Conservation (phyloP, 2,888 invertebrate species). For the Neoscelio sp. region DNA sequence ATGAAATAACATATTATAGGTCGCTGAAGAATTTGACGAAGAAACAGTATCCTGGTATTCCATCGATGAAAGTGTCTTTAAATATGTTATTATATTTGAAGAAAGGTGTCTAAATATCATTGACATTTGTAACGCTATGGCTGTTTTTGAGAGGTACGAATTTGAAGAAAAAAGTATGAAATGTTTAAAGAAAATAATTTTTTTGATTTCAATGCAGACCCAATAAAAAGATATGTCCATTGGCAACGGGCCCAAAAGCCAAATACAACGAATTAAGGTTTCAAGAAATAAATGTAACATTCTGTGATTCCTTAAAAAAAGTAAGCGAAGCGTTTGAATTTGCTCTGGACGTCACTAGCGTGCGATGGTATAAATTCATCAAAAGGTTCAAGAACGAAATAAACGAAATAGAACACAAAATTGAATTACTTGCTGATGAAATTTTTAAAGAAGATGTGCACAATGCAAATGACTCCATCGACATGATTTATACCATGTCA, state of each 20-base stretch:
- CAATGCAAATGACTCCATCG: constrained; percentile 44
- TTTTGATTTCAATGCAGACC: too few species aligned
- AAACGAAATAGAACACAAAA: constrained; percentile 44
- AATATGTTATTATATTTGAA: constrained; percentile 84
- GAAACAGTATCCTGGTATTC: constrained; percentile 82
- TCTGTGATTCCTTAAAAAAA: constrained; percentile 41
- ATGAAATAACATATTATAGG: too few species aligned
- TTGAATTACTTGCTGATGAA: constrained; percentile 33
- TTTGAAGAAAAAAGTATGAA: not conserved
- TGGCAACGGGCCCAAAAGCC: constrained; percentile 57
- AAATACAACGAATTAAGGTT: constrained; percentile 54
- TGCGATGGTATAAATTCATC: constrained; percentile 45
- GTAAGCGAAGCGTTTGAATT: constrained; percentile 39
- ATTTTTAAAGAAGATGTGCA: constrained; percentile 51
- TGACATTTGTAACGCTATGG: constrained; percentile 85
- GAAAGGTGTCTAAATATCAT: constrained; percentile 85
- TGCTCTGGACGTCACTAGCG: constrained; percentile 54
- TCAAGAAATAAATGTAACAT: constrained; percentile 46
- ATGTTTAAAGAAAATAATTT: not conserved
- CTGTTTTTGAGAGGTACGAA: constrained; percentile 83
- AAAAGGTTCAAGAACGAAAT: constrained; percentile 28
- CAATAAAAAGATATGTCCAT: constrained; percentile 56
- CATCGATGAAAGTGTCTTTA: constrained; percentile 84
- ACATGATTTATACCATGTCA: constrained; percentile 55
- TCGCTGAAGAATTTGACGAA: constrained; percentile 22